Percentiles rank a stretch among this genome's conserved stretches.
Evolutionary conservation across 2,113 vertebrate genomes (phyloP).

Genomic region (Rhinolophus sinicus): DNA sequence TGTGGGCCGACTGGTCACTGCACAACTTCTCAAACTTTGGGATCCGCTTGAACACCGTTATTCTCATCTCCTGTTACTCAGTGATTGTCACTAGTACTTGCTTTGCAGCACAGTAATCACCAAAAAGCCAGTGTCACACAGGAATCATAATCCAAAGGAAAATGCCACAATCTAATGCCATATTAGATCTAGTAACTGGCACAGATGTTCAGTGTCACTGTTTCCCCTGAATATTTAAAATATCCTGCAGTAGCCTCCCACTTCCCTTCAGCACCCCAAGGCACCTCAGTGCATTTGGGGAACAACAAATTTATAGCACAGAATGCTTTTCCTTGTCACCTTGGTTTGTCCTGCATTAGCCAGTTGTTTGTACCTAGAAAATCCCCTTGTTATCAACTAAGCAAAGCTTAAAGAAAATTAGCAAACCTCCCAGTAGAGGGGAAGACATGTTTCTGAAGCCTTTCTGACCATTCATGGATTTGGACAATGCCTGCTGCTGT

Average conservation of each 20-base stretch:
- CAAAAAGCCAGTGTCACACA: neutral
- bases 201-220: neutral
- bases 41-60: neutral
- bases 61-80: neutral
- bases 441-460: neutral
- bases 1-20: neutral
- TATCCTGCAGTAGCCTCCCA: neutral
- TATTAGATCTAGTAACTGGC: neutral
- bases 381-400: neutral
- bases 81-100: neutral
- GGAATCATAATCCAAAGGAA: neutral
- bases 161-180: neutral
- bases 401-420: neutral
- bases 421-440: neutral
- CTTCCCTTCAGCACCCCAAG: neutral
- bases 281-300: neutral
- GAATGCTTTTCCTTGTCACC: neutral
- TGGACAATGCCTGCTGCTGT: neutral
- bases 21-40: neutral
- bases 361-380: neutral
- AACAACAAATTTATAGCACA: neutral
- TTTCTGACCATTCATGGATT: neutral
- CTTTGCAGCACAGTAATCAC: neutral
- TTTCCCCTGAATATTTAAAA: neutral
- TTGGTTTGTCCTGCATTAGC: neutral